Evolutionary conservation across 1,140 invertebrate genomes (phyloP).

Genomic region (Lamellibrachia luymesi): DNA sequence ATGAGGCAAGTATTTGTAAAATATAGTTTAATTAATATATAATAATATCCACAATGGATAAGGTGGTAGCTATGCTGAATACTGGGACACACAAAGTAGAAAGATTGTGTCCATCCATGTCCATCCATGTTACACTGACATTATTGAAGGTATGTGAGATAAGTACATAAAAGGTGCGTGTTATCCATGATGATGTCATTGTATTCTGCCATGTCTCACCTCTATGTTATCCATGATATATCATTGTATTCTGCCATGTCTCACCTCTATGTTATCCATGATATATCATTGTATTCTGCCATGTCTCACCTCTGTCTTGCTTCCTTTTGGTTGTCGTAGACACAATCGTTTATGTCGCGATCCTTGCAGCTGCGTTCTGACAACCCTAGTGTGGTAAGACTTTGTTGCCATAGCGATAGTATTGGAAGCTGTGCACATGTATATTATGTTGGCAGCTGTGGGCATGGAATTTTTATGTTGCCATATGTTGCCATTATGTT

Average conservation of each 20-base stretch:
- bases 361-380: not conserved
- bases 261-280: too few relatives aligned
- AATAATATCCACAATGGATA: not conserved
- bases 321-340: not conserved
- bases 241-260: not conserved
- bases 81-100: not conserved
- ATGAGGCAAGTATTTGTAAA: not conserved
- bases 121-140: not conserved
- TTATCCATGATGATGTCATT: not conserved
- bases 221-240: not conserved
- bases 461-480: not conserved
- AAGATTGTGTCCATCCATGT: not conserved
- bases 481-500: not conserved
- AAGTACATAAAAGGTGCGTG: not conserved
- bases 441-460: not conserved
- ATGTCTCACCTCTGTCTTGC: not conserved
- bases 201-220: not conserved
- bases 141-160: not conserved
- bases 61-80: not conserved
- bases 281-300: not conserved
- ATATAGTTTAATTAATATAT: not conserved
- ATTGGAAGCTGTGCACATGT: not conserved
- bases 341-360: not conserved
- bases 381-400: not conserved
- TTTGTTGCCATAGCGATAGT: not conserved